phyloP scores from a whole-genome alignment of 2,888 invertebrate genomes.

The Ommatoiulus sabulosus region DNA sequence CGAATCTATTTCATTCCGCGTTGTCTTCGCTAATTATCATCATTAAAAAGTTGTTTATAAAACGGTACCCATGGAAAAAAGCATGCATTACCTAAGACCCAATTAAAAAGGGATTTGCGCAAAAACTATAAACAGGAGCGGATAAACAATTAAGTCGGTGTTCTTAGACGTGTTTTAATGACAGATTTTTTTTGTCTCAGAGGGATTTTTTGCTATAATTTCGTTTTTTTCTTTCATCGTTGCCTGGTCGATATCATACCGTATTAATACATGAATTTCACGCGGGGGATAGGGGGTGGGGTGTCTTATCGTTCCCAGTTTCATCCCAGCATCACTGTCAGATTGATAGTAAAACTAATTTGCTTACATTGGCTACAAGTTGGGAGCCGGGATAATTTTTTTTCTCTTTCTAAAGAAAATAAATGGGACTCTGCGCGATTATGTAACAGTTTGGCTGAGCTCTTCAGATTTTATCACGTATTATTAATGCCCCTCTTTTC shows the following conservation, averaged over 20 bases:
- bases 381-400: neutral
- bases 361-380: neutral
- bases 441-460: slow-evolving; percentile 21
- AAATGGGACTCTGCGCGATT: neutral
- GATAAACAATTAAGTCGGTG: slow-evolving; percentile 27
- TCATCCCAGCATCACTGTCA: neutral
- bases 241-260: neutral
- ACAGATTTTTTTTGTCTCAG: neutral
- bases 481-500: slow-evolving; percentile 19
- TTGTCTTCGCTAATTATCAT: neutral
- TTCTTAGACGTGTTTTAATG: neutral
- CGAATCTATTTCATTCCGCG: neutral
- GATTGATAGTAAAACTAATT: slow-evolving; percentile 27
- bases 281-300: neutral
- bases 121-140: slow-evolving; percentile 7
- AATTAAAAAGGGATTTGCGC: slow-evolving; percentile 17
- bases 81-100: neutral
- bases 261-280: neutral
- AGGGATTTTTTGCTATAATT: neutral
- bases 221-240: neutral
- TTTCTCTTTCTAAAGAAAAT: neutral
- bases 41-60: neutral
- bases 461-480: slow-evolving; percentile 22
- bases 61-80: neutral
- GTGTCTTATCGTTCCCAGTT: neutral